A percentile compares a stretch with the other conserved stretches of the same genome.
Conservation (phyloP, 2,888 invertebrate species). For the Machimus rusticus region DNA sequence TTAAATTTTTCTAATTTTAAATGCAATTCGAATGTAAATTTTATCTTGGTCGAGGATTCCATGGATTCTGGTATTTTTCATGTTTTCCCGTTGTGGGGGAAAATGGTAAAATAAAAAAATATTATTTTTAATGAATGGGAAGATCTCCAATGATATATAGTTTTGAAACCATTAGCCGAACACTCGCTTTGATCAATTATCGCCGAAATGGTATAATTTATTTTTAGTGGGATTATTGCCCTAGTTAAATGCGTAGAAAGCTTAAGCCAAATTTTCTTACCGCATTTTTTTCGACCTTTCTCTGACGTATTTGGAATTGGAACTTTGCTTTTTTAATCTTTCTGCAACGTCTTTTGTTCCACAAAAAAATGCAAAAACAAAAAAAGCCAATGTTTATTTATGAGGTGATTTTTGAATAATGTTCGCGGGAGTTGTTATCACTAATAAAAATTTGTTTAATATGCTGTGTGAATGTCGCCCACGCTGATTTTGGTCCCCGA, state of each 20-base stretch:
- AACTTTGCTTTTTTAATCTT: not conserved
- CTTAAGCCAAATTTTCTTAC: not conserved
- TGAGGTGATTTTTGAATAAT: not conserved
- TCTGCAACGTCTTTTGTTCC: not conserved
- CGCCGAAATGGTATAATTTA: not conserved
- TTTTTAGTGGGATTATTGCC: not conserved
- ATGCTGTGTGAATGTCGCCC: not conserved
- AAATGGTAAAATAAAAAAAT: not conserved
- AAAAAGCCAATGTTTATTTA: not conserved
- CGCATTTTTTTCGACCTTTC: not conserved
- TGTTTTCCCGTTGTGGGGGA: not conserved
- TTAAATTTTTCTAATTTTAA: slow-evolving; percentile 6
- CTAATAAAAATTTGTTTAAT: not conserved
- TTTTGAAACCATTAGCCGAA: not conserved
- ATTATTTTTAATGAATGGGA: not conserved
- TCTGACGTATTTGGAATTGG: not conserved
- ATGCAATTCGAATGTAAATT: slow-evolving; percentile 16
- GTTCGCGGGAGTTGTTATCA: not conserved
- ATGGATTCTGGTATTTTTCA: not conserved
- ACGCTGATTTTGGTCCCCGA: not conserved
- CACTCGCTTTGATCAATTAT: not conserved
- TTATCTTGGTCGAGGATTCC: not conserved
- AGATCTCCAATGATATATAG: not conserved
- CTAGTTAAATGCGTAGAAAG: not conserved
- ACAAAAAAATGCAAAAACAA: too few species aligned